These are phyloP conservation scores for Drosophila teissieri DNA, from an alignment of 1,140 invertebrate species.

Conservation along the genomic window DNA sequence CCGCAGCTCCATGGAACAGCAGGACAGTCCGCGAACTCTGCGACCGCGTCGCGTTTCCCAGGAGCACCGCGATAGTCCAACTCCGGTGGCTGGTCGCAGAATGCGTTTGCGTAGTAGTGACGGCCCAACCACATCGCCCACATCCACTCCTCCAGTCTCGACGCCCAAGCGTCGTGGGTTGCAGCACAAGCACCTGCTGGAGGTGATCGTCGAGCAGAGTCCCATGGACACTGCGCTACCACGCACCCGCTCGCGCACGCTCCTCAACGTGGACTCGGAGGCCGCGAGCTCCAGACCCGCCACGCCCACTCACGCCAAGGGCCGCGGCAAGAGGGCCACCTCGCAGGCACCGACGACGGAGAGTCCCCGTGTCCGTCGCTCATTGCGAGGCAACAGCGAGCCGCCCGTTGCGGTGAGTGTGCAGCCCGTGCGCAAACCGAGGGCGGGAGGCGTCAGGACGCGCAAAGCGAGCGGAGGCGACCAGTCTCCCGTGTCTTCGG, in stretches of 20 bases:
- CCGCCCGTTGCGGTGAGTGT: not conserved
- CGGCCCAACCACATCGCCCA: not conserved
- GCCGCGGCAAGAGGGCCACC: not conserved
- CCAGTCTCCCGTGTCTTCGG: not conserved
- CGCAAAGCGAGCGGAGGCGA: not conserved
- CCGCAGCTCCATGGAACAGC: not conserved
- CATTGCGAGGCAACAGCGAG: slow-evolving; percentile 41
- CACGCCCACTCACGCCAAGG: not conserved
- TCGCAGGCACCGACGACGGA: not conserved
- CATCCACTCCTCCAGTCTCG: slow-evolving; percentile 4
- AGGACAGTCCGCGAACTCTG: not conserved
- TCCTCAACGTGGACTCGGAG: slow-evolving; percentile 29
- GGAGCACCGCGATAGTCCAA: slow-evolving; percentile 1
- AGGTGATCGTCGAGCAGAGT: slow-evolving; percentile 60
- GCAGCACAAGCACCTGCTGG: slow-evolving; percentile 29
- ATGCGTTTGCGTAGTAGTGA: slow-evolving; percentile 40
- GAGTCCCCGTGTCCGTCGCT: not conserved
- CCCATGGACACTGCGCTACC: not conserved
- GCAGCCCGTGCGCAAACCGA: not conserved
- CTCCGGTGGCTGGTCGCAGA: not conserved
- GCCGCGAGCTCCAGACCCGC: not conserved
- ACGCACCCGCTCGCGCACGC: slow-evolving; percentile 60
- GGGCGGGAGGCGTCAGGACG: not conserved
- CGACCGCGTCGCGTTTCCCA: not conserved
- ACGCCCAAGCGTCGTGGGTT: slow-evolving; percentile 34